Percentiles rank a stretch among this genome's conserved stretches.
Conservation (phyloP, 2,888 invertebrate species). For the Philaethria dido region DNA sequence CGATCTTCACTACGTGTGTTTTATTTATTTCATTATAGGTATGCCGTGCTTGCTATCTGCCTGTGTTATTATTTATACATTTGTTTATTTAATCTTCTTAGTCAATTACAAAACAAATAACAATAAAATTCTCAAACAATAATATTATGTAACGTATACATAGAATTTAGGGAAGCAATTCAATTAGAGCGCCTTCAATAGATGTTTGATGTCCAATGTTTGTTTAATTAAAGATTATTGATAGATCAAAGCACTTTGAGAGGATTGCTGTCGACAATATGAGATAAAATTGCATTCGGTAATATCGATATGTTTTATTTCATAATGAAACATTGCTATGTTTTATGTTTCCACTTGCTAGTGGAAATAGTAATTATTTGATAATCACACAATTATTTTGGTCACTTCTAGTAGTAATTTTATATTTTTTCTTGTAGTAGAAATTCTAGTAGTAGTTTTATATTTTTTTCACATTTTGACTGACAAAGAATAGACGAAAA, state of each 20-base stretch:
- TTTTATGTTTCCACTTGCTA: no score
- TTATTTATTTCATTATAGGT: no score
- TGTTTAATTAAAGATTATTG: conserved; percentile 25
- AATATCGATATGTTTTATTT: no score
- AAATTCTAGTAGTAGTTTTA: no score
- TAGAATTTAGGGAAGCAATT: conserved; percentile 17
- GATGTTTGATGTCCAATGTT: conserved; percentile 13
- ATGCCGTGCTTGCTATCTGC: neutral
- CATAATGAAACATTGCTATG: no score
- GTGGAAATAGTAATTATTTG: no score
- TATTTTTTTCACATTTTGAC: no score
- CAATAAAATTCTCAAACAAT: neutral
- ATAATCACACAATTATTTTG: no score
- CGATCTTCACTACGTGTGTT: no score
- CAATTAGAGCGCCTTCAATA: conserved; percentile 23
- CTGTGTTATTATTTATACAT: neutral
- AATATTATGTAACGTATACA: neutral
- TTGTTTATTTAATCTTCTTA: neutral
- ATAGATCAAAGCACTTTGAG: conserved; percentile 9
- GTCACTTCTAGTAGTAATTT: no score
- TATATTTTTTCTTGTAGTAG: no score
- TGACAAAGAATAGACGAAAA: no score
- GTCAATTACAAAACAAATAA: conserved; percentile 3
- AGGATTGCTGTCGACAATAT: neutral
- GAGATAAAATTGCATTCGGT: neutral